A percentile compares a stretch with the other conserved stretches of the same genome.
phyloP scores from a whole-genome alignment of 2,797 vertebrate species.

The Epinephelus awoara region DNA sequence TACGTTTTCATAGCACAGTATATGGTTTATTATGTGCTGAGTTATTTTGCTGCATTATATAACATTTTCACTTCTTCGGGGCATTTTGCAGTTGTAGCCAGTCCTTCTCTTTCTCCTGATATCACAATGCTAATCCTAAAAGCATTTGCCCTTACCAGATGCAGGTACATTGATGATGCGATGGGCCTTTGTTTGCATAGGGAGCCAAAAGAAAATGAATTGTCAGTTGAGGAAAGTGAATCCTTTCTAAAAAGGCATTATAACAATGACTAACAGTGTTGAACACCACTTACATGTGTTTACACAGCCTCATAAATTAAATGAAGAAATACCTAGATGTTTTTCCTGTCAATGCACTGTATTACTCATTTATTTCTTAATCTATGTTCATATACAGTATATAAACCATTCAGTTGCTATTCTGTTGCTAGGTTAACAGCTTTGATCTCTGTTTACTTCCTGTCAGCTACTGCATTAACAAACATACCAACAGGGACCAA shows the following conservation, averaged over 20 bases:
- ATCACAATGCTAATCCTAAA: neutral
- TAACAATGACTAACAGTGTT: slow-evolving; percentile 41
- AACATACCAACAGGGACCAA: too few species aligned
- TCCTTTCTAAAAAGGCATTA: neutral
- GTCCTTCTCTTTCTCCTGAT: neutral
- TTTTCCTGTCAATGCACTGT: slow-evolving; percentile 5
- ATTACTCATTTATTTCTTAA: slow-evolving; percentile 11
- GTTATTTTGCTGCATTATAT: neutral
- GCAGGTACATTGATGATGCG: slow-evolving; percentile 1
- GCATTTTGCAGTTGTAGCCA: neutral
- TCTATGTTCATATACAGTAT: slow-evolving; percentile 10
- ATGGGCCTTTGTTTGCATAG: slow-evolving; percentile 21
- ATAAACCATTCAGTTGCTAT: neutral
- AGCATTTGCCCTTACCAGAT: neutral
- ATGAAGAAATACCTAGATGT: neutral
- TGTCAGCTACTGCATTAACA: too few species aligned
- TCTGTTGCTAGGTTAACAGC: neutral
- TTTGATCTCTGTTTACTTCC: too few species aligned
- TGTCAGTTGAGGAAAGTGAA: slow-evolving; percentile 20
- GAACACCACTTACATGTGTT: slow-evolving; percentile 24
- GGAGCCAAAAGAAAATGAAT: slow-evolving; percentile 22
- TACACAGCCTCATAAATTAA: slow-evolving; percentile 14
- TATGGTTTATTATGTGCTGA: neutral
- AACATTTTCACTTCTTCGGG: neutral
- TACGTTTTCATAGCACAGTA: neutral